phyloP scores from a whole-genome alignment of 2,797 vertebrate species.

The Takifugu ocellatus region DNA sequence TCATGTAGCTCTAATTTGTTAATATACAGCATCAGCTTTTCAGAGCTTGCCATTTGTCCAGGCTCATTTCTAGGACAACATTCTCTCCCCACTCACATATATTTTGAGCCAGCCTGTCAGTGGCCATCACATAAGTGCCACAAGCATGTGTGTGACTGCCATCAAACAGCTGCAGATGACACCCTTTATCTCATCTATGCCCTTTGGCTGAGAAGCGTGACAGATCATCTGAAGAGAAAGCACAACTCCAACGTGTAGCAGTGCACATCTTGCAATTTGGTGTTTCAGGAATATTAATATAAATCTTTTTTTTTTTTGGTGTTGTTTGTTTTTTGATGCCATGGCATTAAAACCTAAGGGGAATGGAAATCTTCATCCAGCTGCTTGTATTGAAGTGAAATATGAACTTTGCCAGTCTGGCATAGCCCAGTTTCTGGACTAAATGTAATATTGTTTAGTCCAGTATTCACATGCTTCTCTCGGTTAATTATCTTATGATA shows the following conservation, averaged over 20 bases:
- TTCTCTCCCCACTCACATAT: slow-evolving; percentile 17
- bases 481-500: slow-evolving; percentile 30
- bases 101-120: slow-evolving; percentile 35
- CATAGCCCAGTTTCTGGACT: not conserved
- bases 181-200: slow-evolving; percentile 11
- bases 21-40: slow-evolving; percentile 9
- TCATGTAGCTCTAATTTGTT: not conserved
- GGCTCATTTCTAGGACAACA: slow-evolving; percentile 32
- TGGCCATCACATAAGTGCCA: slow-evolving; percentile 48
- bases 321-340: not conserved
- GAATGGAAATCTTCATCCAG: not conserved
- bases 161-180: slow-evolving; percentile 57
- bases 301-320: too few relatives aligned
- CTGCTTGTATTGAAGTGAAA: not conserved
- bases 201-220: slow-evolving; percentile 9
- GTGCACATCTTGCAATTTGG: too few relatives aligned
- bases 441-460: slow-evolving; percentile 20
- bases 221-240: not conserved
- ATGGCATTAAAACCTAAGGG: not conserved
- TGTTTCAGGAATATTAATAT: too few relatives aligned
- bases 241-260: not conserved
- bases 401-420: not conserved
- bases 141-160: slow-evolving; percentile 50
- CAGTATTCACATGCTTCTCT: slow-evolving; percentile 33
- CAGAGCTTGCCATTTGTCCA: slow-evolving; percentile 7